A percentile compares a stretch with the other conserved stretches of the same genome.
These are phyloP conservation scores for Bothrops jararaca DNA, from an alignment of 2,113 vertebrate species.

Conservation along the genomic window DNA sequence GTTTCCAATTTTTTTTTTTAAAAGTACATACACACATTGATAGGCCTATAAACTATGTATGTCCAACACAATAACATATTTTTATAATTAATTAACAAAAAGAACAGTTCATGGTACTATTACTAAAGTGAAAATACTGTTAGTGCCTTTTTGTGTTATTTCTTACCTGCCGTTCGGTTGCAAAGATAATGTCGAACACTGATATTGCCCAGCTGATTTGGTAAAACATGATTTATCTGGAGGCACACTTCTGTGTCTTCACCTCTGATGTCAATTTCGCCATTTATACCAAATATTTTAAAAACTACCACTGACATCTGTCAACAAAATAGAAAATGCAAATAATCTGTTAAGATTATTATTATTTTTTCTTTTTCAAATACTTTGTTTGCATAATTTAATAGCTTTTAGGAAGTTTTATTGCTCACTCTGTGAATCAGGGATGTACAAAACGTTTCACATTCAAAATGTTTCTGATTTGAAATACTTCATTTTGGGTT, in stretches of 20 bases:
- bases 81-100: not conserved
- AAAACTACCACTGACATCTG: conserved; percentile 95
- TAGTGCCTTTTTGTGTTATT: not conserved
- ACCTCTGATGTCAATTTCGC: conserved; percentile 84
- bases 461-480: not conserved
- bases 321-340: conserved; percentile 46
- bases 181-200: conserved; percentile 90
- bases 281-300: conserved; percentile 87
- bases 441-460: not conserved
- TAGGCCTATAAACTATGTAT: not conserved
- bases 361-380: not conserved
- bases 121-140: not conserved
- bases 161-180: conserved; percentile 89
- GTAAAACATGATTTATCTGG: conserved; percentile 83
- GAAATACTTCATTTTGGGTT: not conserved
- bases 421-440: not conserved
- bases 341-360: conserved; percentile 33
- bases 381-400: not conserved
- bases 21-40: not conserved
- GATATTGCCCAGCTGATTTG: conserved; percentile 89
- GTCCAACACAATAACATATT: not conserved
- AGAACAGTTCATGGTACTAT: not conserved
- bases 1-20: not conserved
- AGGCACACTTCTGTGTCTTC: conserved; percentile 87
- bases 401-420: not conserved